phyloP scores from a whole-genome alignment of 2,113 vertebrate species.

The Butastur rufipennis region DNA sequence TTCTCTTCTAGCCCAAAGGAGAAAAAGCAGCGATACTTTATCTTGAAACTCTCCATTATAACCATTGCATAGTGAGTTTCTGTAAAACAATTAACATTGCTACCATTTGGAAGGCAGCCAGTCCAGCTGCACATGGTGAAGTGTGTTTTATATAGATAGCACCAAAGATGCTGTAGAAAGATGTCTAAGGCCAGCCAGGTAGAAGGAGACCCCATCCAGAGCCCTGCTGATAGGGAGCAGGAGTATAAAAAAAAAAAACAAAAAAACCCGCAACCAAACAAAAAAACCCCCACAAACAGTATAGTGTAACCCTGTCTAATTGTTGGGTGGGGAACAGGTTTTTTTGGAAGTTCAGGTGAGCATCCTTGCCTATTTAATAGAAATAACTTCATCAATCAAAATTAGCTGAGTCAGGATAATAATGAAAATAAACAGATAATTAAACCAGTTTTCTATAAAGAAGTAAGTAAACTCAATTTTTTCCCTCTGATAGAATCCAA shows the following conservation, averaged over 20 bases:
- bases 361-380: neutral
- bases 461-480: neutral
- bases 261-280: no score
- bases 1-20: neutral
- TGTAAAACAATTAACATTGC: neutral
- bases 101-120: neutral
- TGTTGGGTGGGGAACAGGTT: neutral
- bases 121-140: neutral
- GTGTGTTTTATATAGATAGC: neutral
- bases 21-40: neutral
- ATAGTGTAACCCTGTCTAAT: neutral
- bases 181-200: neutral
- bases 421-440: neutral
- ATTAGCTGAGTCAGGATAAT: neutral
- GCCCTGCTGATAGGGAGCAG: rapidly evolving
- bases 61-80: neutral
- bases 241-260: neutral
- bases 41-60: neutral
- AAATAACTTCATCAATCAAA: neutral
- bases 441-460: neutral
- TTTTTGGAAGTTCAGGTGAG: neutral
- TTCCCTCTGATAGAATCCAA: neutral
- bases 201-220: neutral
- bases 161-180: neutral
- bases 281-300: neutral